phyloP scores from a whole-genome alignment of 1,140 invertebrate species.

The Drosophila leontia region DNA sequence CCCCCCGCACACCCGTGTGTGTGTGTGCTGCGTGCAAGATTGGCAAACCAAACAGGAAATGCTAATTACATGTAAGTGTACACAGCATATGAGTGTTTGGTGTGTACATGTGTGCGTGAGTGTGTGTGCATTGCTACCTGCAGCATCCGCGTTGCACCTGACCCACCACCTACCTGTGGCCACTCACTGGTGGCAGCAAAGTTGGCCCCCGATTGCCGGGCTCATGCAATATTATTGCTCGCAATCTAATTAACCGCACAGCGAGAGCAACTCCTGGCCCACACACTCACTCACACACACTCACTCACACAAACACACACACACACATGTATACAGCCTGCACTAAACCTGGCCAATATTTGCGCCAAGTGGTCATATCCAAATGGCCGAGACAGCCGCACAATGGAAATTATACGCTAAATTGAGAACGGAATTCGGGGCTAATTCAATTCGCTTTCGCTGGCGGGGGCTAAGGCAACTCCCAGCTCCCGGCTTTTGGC shows the following conservation, averaged over 20 bases:
- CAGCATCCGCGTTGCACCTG: background rate
- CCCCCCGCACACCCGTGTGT: background rate
- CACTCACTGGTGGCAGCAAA: slow-evolving; percentile 6
- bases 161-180: background rate
- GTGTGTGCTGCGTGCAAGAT: slow-evolving; percentile 42
- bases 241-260: slow-evolving; percentile 77
- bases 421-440: slow-evolving; percentile 74
- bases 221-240: slow-evolving; percentile 74
- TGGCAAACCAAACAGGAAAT: slow-evolving; percentile 67
- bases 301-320: background rate
- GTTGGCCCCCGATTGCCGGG: slow-evolving; percentile 29
- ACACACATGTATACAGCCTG: too few relatives aligned
- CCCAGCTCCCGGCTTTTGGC: background rate
- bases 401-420: slow-evolving; percentile 62
- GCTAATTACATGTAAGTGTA: slow-evolving; percentile 76
- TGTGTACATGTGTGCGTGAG: too few relatives aligned
- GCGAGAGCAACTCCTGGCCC: slow-evolving; percentile 17
- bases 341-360: slow-evolving; percentile 48
- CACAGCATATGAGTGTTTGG: slow-evolving; percentile 38
- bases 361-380: slow-evolving; percentile 35
- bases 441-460: slow-evolving; percentile 69
- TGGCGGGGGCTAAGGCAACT: background rate
- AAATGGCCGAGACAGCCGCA: slow-evolving; percentile 26
- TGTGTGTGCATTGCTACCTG: slow-evolving; percentile 5
- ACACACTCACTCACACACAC: too few relatives aligned